Evolutionary conservation across 53 echinoderm and acorn worm species (phyloP).

Genomic region (Luidia sarsii): DNA sequence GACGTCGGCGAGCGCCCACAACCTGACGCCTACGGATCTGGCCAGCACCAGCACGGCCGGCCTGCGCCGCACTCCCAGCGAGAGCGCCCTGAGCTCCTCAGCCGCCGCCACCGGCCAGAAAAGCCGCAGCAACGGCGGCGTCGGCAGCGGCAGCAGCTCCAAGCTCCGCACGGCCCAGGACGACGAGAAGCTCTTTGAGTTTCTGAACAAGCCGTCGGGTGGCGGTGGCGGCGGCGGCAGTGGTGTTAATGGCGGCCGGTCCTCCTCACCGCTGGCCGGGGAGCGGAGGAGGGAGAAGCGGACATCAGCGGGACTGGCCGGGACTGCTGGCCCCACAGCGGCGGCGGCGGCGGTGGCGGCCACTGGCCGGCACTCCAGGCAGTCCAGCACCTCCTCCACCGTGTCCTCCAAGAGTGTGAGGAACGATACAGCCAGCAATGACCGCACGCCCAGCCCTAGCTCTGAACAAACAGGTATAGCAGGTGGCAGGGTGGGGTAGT

Average conservation of each 20-base stretch:
- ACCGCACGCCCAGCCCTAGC: too few relatives aligned
- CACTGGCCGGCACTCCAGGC: constrained; percentile 85
- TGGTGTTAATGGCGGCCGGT: too few relatives aligned
- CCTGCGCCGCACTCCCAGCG: constrained; percentile 88
- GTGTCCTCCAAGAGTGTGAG: constrained; percentile 82
- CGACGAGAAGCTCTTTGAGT: constrained; percentile 97
- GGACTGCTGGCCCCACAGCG: too few relatives aligned
- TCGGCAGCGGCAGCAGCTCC: constrained; percentile 42
- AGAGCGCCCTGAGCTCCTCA: constrained; percentile 57
- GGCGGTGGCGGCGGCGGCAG: constrained; percentile 37
- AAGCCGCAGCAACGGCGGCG: constrained; percentile 54
- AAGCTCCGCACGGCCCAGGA: constrained; percentile 75
- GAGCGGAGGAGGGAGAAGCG: constrained; percentile 50
- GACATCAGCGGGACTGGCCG: constrained; percentile 6
- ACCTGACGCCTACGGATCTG: constrained; percentile 88
- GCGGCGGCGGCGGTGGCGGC: constrained; percentile 44
- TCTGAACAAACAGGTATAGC: too few relatives aligned
- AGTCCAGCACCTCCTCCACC: constrained; percentile 94
- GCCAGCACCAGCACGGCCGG: constrained; percentile 91
- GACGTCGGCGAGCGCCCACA: constrained; percentile 61
- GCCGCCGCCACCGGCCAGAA: constrained; percentile 45
- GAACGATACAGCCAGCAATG: constrained; percentile 64
- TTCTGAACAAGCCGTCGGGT: constrained; percentile 81
- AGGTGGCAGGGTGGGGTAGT: too few relatives aligned
- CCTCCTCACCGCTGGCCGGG: constrained; percentile 25